Conservation (phyloP, 2,797 vertebrate species). For the Denticeps clupeoides region DNA sequence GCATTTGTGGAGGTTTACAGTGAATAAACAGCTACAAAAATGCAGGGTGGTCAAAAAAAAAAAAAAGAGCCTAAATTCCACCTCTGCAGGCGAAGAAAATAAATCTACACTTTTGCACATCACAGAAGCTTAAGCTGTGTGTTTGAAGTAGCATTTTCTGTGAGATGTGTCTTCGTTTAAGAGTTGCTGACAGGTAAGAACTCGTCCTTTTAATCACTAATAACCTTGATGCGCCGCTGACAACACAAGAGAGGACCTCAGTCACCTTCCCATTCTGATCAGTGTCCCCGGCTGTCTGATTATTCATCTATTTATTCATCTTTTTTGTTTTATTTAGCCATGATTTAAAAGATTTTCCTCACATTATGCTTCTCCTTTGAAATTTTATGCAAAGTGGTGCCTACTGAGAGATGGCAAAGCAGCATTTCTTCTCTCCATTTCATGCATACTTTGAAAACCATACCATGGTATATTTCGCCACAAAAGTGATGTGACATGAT, state of each 20-base stretch:
- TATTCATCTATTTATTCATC: slow-evolving; percentile 46
- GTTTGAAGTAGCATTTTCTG: slow-evolving; percentile 47
- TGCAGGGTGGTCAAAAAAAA: slow-evolving; percentile 35
- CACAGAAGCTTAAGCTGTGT: slow-evolving; percentile 50
- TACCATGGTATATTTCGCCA: not conserved
- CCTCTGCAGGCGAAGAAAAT: slow-evolving; percentile 28
- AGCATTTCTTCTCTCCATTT: slow-evolving; percentile 12
- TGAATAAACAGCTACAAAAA: slow-evolving; percentile 24
- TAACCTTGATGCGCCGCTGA: slow-evolving; percentile 52
- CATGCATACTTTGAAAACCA: not conserved
- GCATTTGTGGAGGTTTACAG: slow-evolving; percentile 13
- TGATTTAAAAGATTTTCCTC: slow-evolving; percentile 7
- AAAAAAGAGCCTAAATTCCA: not conserved
- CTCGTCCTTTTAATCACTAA: slow-evolving; percentile 55
- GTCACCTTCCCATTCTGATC: slow-evolving; percentile 45
- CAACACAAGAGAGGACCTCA: slow-evolving; percentile 41
- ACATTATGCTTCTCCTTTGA: slow-evolving; percentile 33
- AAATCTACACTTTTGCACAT: slow-evolving; percentile 52
- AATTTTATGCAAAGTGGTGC: slow-evolving; percentile 31
- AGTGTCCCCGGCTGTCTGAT: slow-evolving; percentile 54
- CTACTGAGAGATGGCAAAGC: slow-evolving; percentile 23
- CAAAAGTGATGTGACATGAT: not conserved
- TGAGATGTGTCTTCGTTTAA: slow-evolving; percentile 23
- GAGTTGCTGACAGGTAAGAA: slow-evolving; percentile 43
- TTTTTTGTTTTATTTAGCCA: slow-evolving; percentile 11